Percentiles rank a stretch among this genome's conserved stretches.
Evolutionary conservation across 2,797 vertebrate species (phyloP).

Genomic region (Phoeniculus purpureus): DNA sequence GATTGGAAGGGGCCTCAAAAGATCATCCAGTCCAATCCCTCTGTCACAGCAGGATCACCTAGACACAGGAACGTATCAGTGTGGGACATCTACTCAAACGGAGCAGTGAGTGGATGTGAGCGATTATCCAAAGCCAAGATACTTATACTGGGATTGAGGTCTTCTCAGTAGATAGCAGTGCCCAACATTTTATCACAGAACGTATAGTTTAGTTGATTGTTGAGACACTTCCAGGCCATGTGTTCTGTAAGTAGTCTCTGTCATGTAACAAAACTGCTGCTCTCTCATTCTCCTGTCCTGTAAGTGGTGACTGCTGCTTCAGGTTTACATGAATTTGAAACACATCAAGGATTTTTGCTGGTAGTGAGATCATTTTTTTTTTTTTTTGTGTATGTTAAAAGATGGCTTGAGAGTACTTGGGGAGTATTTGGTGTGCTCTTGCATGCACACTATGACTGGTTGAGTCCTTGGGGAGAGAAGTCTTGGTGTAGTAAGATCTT

Average conservation of each 20-base stretch:
- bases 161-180: not conserved
- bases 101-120: not conserved
- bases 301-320: not conserved
- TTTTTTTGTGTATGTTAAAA: not conserved
- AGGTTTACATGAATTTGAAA: not conserved
- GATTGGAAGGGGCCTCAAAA: no score
- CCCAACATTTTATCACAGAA: not conserved
- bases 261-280: not conserved
- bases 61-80: no score
- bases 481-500: not conserved
- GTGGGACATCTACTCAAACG: not conserved
- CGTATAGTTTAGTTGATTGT: not conserved
- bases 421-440: not conserved
- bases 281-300: not conserved
- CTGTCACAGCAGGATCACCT: no score
- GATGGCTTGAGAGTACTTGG: not conserved
- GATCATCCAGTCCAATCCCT: no score
- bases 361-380: no score
- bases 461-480: not conserved
- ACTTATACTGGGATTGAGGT: not conserved
- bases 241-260: not conserved
- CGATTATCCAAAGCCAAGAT: not conserved
- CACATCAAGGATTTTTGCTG: no score
- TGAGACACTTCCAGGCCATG: not conserved
- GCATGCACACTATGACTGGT: rapidly evolving